A percentile compares a stretch with the other conserved stretches of the same genome.
Conservation (phyloP, 2,797 vertebrate species). For the Dallia pectoralis region DNA sequence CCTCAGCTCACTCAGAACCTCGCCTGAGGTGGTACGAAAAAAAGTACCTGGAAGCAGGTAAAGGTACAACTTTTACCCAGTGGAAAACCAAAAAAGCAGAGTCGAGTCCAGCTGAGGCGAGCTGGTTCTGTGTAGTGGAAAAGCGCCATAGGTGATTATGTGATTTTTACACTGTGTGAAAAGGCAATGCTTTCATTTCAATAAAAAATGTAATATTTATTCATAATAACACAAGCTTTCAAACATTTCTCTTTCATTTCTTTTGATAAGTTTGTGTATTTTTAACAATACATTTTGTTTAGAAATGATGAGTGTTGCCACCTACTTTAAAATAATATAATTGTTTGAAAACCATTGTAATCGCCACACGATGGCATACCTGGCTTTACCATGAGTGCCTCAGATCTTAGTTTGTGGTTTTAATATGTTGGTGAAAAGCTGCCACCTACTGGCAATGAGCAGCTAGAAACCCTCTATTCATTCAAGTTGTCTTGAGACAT, state of each 20-base stretch:
- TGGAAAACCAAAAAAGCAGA: no score
- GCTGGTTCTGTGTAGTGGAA: no score
- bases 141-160: no score
- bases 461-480: neutral
- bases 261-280: no score
- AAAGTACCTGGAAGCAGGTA: no score
- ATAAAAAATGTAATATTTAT: neutral
- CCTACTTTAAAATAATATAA: neutral
- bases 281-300: neutral
- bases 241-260: neutral
- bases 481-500: neutral
- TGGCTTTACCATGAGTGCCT: conserved; percentile 19
- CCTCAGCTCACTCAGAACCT: no score
- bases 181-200: no score
- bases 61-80: no score
- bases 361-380: conserved; percentile 60
- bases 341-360: neutral
- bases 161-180: no score
- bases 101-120: no score
- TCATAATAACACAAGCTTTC: no score
- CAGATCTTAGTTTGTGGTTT: neutral
- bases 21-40: no score
- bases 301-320: neutral
- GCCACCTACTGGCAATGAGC: conserved; percentile 57
- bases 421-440: conserved; percentile 15